Base-by-base conservation (phyloP, 2,888 invertebrate genomes). In the Troides helena region DNA sequence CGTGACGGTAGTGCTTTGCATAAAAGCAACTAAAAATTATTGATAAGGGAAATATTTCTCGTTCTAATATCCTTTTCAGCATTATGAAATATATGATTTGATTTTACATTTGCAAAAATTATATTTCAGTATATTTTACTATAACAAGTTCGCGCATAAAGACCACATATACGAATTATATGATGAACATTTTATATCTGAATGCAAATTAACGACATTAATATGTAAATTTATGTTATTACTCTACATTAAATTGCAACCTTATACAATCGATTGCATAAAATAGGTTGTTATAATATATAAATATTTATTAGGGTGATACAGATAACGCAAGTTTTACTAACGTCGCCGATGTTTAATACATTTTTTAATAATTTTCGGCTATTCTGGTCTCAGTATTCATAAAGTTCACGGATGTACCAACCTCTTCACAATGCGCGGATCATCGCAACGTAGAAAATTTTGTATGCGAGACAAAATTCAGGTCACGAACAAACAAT, bases 401-500 rank as follows among this genome's bases (percentile, higher is more conserved):
- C n/a, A 39, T 39, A 39, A 64, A 60, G 25, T 64, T 23, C n/a
- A 57, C 57, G 50, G 65, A 62, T 61, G 62, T 58, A 60, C 64
- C 64, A 69, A 72, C 64, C 78, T 79, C 76, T 79, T 83, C 83
- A 80, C 78, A 81, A 85, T 85, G 81, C 81, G 80, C 76, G 75
- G 75, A 76, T 80, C 77, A 82, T 82, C 78, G 77, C 80, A 74
- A 74, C 73, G 75, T 72, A 78, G 78, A 71, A 81, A 81, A 85
- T 85, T 85, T 81, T 77, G 84, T 83, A 87, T 85, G 85, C 83
- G 78, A 77, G 78, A 80, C 79, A 79, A 81, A 81, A 89, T 87
- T 85, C 85, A 85, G 85, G 86, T 88, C 89, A 89, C 87, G 86
- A 86, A 81, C 84, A 81, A 81, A 85, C 82, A 81, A 81, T 82